Evolutionary conservation across 2,888 invertebrate species (phyloP).

Genomic region (Netelia virgata): DNA sequence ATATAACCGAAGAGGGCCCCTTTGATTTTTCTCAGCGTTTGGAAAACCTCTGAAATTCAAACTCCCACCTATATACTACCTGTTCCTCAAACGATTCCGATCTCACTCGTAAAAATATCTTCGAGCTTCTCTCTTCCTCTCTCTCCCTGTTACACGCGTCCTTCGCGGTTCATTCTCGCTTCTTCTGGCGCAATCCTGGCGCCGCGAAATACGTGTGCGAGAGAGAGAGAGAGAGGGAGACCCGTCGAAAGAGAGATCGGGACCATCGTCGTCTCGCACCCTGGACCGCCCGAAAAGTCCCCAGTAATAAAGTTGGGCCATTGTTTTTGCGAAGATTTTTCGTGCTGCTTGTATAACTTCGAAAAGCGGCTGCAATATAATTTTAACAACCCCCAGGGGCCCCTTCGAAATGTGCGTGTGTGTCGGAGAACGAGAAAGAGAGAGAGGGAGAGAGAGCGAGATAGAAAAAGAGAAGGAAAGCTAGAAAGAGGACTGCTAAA

Average conservation of each 20-base stretch:
- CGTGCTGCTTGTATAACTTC: slow-evolving; percentile 77
- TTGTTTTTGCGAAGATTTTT: slow-evolving; percentile 81
- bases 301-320: slow-evolving; percentile 80
- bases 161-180: slow-evolving; percentile 50
- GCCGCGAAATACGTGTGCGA: slow-evolving; percentile 50
- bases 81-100: slow-evolving; percentile 27
- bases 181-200: slow-evolving; percentile 22
- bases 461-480: not conserved
- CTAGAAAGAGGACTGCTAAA: slow-evolving; percentile 44
- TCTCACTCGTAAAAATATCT: slow-evolving; percentile 48
- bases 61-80: not conserved
- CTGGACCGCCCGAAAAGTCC: slow-evolving; percentile 20
- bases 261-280: slow-evolving; percentile 46
- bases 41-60: slow-evolving; percentile 13
- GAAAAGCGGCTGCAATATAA: slow-evolving; percentile 81
- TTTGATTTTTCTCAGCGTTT: not conserved
- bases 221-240: slow-evolving; percentile 51
- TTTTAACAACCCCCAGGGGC: slow-evolving; percentile 79
- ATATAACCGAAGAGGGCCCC: slow-evolving; percentile 15
- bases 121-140: slow-evolving; percentile 32
- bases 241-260: slow-evolving; percentile 42
- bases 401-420: slow-evolving; percentile 11
- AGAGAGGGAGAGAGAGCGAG: not conserved
- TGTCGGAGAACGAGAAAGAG: not conserved
- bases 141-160: slow-evolving; percentile 36